Evolutionary conservation across 2,797 vertebrate species (phyloP), one percentile per base, ranked within the genome.

Genomic region (Merluccius polli): DNA sequence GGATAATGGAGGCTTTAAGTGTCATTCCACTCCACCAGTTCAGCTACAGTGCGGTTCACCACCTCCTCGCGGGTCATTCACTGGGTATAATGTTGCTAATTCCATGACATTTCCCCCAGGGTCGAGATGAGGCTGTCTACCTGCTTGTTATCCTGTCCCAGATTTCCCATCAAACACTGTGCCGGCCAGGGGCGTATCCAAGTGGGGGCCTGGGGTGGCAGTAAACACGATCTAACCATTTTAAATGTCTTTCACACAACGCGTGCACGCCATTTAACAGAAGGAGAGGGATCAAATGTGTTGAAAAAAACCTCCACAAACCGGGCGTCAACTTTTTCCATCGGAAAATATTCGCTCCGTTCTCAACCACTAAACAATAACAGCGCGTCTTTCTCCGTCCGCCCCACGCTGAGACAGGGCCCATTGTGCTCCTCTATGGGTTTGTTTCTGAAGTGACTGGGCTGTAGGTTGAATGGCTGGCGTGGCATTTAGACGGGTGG

Each of bases 381-480:
- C 75, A 83, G 79, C 75, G 72, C 80, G 65, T 0, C 76, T 79
- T 76, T 79, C 77, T 65, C 74, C 74, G 81, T 78, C 86, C 86
- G 83, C 84, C 85, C 81, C 77, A 78, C 72, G 79, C 77, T 79
- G 3, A 35, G 21, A 15, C n/a, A 82, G 81, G 77, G 80, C 74
- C 68, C 80, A 70, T 81, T 82, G 80, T 87, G 82, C 85, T 77
- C 24, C 27, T 27, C 24, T 12, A 1, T 65, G n/a, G 59, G 24
- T 27, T 36, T 33, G 82, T 85, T 83, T 75, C 81, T 80, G 75
- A 63, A 69, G 77, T 59, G 76, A 82, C 78, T 77, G 73, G 81
- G 59, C 73, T 24, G 85, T 81, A 77, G 79, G 80, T 70, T 84
- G 82, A 79, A 83, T 83, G 76, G 70, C 75, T 70, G 76, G 59